These are phyloP conservation scores for Nebria ingens DNA, from an alignment of 1,140 invertebrate species.

Conservation along the genomic window DNA sequence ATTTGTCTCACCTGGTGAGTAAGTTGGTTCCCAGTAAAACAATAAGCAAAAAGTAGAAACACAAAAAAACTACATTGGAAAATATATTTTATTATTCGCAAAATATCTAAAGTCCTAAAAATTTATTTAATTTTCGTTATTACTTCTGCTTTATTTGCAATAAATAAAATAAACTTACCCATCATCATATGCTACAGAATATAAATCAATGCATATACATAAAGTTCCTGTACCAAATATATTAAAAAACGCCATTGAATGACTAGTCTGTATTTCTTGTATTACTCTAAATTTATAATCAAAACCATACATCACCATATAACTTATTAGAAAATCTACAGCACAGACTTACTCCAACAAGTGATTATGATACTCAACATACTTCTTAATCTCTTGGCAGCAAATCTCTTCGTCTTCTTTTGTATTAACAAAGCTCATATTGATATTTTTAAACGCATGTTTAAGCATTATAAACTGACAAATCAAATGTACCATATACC, in stretches of 20 bases:
- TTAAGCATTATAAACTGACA: background rate
- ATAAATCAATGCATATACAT: background rate
- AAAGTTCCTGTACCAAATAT: background rate
- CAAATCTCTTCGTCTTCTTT: background rate
- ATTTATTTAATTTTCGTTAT: no score
- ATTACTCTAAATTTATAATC: background rate
- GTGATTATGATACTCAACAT: background rate
- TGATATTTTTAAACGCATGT: background rate
- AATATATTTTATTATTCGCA: background rate
- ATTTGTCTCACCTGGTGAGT: background rate
- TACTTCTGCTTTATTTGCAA: no score
- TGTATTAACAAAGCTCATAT: background rate
- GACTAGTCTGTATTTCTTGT: background rate
- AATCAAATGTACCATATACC: background rate
- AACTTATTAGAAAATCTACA: background rate
- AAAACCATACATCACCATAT: background rate
- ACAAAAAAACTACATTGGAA: background rate
- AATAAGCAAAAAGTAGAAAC: background rate
- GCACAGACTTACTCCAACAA: background rate
- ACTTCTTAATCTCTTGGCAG: background rate
- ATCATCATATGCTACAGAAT: background rate
- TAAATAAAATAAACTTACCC: no score
- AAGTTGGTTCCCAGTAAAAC: constrained; percentile 3
- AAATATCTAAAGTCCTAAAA: background rate
- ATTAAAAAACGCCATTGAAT: constrained; percentile 4